phyloP scores from a whole-genome alignment of 2,888 invertebrate genomes.

The Sarcophaga caerulescens region DNA sequence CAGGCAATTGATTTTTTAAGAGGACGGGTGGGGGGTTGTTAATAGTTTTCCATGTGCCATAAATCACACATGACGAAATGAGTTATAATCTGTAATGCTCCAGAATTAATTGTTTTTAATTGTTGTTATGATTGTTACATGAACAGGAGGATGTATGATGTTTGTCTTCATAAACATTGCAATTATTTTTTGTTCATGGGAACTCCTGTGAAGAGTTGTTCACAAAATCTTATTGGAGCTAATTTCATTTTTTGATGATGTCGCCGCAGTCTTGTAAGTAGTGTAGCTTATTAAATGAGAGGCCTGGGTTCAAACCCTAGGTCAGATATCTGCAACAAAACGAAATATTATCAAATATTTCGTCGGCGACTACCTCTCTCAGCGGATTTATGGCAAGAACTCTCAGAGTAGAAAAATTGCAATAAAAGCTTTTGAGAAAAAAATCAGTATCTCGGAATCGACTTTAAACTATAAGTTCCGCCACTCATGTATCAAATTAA shows the following conservation, averaged over 20 bases:
- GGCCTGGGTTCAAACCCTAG: too few relatives aligned
- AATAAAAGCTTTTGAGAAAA: too few relatives aligned
- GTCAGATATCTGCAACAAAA: too few relatives aligned
- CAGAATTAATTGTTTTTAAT: conserved; percentile 74
- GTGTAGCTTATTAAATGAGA: too few relatives aligned
- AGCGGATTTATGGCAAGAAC: too few relatives aligned
- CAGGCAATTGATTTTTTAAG: conserved; percentile 76
- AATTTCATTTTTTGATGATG: conserved; percentile 12
- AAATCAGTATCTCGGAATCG: too few relatives aligned
- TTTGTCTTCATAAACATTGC: conserved; percentile 13
- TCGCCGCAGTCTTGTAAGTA: too few relatives aligned
- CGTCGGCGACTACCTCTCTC: too few relatives aligned
- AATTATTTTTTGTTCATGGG: conserved; percentile 55
- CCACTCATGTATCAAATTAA: too few relatives aligned
- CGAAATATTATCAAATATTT: too few relatives aligned
- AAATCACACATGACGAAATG: not conserved
- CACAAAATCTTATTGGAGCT: conserved; percentile 43
- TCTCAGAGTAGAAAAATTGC: too few relatives aligned
- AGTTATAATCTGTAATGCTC: conserved; percentile 13
- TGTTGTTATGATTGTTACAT: conserved; percentile 74
- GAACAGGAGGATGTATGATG: conserved; percentile 1
- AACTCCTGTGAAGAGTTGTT: conserved; percentile 12
- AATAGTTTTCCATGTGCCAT: conserved; percentile 57
- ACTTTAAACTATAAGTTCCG: too few relatives aligned
- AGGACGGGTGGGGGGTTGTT: conserved; percentile 69